These are phyloP conservation scores for Scaptomyza reducta DNA, from an alignment of 2,888 invertebrate species.

Conservation along the genomic window DNA sequence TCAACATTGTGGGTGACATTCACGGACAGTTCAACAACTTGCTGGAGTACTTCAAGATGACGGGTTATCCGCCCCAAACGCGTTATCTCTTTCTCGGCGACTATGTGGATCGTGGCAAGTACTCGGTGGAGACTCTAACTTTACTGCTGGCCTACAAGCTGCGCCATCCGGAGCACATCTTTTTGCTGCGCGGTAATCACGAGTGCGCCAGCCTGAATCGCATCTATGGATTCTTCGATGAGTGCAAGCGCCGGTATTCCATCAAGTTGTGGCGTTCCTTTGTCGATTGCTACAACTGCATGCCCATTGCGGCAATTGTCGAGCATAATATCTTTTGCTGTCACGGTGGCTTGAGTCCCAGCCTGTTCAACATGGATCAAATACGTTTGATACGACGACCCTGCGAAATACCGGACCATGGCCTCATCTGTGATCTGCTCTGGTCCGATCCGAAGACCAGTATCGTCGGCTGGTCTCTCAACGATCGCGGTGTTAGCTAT, in stretches of 20 bases:
- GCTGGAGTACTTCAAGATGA: slow-evolving; percentile 97
- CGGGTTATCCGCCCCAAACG: slow-evolving; percentile 98
- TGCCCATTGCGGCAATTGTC: slow-evolving; percentile 97
- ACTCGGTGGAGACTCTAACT: slow-evolving; percentile 97
- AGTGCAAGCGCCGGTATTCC: slow-evolving; percentile 96
- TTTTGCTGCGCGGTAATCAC: slow-evolving; percentile 97
- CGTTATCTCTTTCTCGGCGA: slow-evolving; percentile 99
- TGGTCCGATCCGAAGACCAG: slow-evolving; percentile 98
- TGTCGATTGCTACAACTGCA: slow-evolving; percentile 97
- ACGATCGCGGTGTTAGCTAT: slow-evolving; percentile 98
- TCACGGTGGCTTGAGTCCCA: slow-evolving; percentile 93
- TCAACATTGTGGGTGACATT: slow-evolving; percentile 98
- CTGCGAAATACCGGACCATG: slow-evolving; percentile 98
- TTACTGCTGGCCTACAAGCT: slow-evolving; percentile 98
- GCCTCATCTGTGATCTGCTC: slow-evolving; percentile 96
- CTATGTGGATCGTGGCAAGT: slow-evolving; percentile 88
- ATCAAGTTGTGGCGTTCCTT: slow-evolving; percentile 99
- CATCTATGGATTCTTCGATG: slow-evolving; percentile 98
- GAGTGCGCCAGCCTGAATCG: slow-evolving; percentile 98
- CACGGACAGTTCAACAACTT: slow-evolving; percentile 99
- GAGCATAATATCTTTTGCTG: slow-evolving; percentile 89
- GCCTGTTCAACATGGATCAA: slow-evolving; percentile 98
- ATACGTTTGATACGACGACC: slow-evolving; percentile 98
- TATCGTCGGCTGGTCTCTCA: slow-evolving; percentile 99
- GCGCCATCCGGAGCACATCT: slow-evolving; percentile 98